A percentile compares a stretch with the other conserved stretches of the same genome.
These are phyloP conservation scores for Anoplopoma fimbria DNA, from an alignment of 2,113 vertebrate genomes.

Conservation along the genomic window DNA sequence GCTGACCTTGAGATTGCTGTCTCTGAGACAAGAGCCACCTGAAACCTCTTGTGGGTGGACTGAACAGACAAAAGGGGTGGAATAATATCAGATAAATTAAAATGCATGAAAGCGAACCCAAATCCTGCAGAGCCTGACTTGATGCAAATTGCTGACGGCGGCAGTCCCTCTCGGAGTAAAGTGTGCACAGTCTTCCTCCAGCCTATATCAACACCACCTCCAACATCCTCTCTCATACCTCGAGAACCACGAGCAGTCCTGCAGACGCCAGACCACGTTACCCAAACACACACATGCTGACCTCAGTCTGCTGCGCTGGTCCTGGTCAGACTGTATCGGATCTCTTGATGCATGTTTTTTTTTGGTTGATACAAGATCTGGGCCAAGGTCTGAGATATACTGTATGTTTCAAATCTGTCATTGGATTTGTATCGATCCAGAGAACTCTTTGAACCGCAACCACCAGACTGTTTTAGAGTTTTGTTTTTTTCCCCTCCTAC, in stretches of 20 bases:
- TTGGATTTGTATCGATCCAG: conserved; percentile 71
- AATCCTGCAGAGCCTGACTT: conserved; percentile 48
- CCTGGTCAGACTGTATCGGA: conserved; percentile 47
- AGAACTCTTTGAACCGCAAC: conserved; percentile 45
- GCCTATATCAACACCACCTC: conserved; percentile 14
- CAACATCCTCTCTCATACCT: conserved; percentile 4
- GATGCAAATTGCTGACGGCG: conserved; percentile 65
- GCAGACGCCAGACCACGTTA: conserved; percentile 43
- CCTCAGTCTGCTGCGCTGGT: not conserved
- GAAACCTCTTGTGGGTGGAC: conserved; percentile 14
- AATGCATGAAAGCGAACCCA: conserved; percentile 56
- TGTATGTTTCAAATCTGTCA: conserved; percentile 57
- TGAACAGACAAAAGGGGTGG: not conserved
- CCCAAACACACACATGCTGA: conserved; percentile 37
- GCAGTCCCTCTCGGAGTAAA: conserved; percentile 46
- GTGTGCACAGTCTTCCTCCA: conserved; percentile 3
- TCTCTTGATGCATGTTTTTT: conserved; percentile 35
- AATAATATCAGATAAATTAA: conserved; percentile 44
- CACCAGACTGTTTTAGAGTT: conserved; percentile 21
- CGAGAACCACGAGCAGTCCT: conserved; percentile 7
- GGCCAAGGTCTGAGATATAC: conserved; percentile 35
- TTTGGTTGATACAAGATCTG: conserved; percentile 49
- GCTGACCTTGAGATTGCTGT: conserved; percentile 54
- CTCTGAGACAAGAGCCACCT: conserved; percentile 8
- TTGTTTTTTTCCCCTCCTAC: not conserved